Conservation (phyloP, 2,888 invertebrate species). For the Rhingia campestris region DNA sequence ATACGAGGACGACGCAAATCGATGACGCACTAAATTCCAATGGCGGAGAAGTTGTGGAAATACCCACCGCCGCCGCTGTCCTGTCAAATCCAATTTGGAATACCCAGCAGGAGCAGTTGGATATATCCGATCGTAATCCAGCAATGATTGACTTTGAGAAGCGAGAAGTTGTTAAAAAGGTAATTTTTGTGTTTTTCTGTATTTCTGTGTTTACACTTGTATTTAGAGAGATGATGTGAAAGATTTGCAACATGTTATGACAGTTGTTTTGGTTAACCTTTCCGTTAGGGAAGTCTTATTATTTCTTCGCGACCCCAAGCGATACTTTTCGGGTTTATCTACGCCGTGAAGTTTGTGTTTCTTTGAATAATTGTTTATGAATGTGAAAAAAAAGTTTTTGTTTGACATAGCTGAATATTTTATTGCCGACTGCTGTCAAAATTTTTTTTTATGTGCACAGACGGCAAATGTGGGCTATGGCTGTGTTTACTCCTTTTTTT, state of each 20-base stretch:
- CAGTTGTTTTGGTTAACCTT: not conserved
- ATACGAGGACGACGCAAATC: conserved; percentile 7
- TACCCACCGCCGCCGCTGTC: conserved; percentile 63
- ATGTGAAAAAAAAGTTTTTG: not conserved
- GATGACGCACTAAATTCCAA: not conserved
- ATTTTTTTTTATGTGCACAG: not conserved
- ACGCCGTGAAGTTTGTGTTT: not conserved
- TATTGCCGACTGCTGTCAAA: conserved; percentile 19
- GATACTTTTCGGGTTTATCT: too few species aligned
- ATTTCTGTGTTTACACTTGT: conserved; percentile 41
- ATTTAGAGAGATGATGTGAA: conserved; percentile 40
- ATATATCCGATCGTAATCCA: conserved; percentile 79
- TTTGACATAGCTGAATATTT: conserved; percentile 16
- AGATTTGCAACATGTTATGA: not conserved
- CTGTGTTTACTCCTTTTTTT: not conserved
- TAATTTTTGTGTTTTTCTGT: conserved; percentile 74
- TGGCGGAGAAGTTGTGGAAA: conserved; percentile 18
- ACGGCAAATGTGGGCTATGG: not conserved
- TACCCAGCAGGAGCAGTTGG: conserved; percentile 39
- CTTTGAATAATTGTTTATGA: not conserved
- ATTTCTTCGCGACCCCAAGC: not conserved
- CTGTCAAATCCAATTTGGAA: conserved; percentile 38
- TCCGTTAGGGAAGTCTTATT: not conserved
- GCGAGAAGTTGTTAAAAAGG: conserved; percentile 82
- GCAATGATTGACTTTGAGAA: conserved; percentile 81